Evolutionary conservation across 2,797 vertebrate genomes (phyloP).

Genomic region (Galagoides demidoff): DNA sequence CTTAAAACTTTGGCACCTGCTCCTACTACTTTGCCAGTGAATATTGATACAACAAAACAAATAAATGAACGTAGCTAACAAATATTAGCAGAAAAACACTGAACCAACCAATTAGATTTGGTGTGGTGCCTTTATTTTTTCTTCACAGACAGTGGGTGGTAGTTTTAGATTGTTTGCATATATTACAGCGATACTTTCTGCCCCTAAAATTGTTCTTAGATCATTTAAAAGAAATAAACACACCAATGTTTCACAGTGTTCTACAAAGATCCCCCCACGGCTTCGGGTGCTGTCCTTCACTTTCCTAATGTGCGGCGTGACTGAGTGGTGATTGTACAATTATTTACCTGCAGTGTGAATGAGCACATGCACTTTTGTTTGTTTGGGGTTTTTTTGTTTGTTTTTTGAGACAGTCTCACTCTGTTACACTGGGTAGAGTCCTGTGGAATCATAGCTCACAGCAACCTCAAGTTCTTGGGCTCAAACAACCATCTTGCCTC

Average conservation of each 20-base stretch:
- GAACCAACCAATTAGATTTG: constrained; percentile 40
- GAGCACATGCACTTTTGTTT: not conserved
- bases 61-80: not conserved
- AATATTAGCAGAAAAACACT: constrained; percentile 29
- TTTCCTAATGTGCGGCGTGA: accelerated
- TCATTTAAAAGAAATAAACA: constrained; percentile 43
- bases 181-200: not conserved
- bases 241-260: not conserved
- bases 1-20: not conserved
- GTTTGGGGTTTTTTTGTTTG: too few species aligned
- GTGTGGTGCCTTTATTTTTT: constrained; percentile 10
- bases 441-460: too few species aligned
- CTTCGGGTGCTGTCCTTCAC: not conserved
- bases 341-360: not conserved
- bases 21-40: not conserved
- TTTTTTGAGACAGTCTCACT: too few species aligned
- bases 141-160: not conserved
- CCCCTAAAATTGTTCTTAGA: constrained; percentile 13
- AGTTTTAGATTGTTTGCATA: constrained; percentile 36
- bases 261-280: not conserved
- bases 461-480: too few species aligned
- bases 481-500: too few species aligned
- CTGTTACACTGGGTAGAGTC: too few species aligned
- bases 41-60: not conserved
- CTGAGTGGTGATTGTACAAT: not conserved